Evolutionary conservation across 2,113 vertebrate genomes (phyloP).

Genomic region (Arenaria interpres): DNA sequence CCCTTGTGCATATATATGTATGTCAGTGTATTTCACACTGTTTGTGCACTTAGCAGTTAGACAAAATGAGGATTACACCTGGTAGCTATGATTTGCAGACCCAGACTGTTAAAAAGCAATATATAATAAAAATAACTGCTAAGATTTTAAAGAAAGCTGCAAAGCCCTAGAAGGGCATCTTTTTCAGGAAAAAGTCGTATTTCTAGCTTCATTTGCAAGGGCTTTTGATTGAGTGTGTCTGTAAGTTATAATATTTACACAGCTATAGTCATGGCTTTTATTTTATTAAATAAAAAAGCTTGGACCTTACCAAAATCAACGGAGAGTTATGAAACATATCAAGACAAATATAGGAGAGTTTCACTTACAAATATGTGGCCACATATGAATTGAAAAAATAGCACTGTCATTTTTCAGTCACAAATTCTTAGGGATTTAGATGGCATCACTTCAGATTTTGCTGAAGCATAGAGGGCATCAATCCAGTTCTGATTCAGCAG

Average conservation of each 20-base stretch:
- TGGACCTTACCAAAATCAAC: not conserved
- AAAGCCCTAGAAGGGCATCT: not conserved
- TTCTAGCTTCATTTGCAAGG: not conserved
- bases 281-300: not conserved
- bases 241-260: not conserved
- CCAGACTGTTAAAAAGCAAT: not conserved
- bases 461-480: not conserved
- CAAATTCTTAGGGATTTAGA: not conserved
- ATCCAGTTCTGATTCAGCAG: conserved; percentile 7
- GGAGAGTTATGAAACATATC: not conserved
- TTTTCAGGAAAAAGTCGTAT: not conserved
- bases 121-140: not conserved
- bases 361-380: not conserved
- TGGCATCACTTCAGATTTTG: not conserved
- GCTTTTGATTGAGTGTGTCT: not conserved
- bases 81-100: not conserved
- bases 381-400: not conserved
- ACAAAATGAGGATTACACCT: not conserved
- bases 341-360: not conserved
- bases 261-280: not conserved
- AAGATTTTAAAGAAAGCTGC: not conserved
- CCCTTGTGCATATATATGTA: not conserved
- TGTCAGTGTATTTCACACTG: not conserved
- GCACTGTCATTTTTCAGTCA: not conserved
- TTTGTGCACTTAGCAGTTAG: not conserved